phyloP scores from a whole-genome alignment of 2,888 invertebrate species.

The Drosophila subquinaria region DNA sequence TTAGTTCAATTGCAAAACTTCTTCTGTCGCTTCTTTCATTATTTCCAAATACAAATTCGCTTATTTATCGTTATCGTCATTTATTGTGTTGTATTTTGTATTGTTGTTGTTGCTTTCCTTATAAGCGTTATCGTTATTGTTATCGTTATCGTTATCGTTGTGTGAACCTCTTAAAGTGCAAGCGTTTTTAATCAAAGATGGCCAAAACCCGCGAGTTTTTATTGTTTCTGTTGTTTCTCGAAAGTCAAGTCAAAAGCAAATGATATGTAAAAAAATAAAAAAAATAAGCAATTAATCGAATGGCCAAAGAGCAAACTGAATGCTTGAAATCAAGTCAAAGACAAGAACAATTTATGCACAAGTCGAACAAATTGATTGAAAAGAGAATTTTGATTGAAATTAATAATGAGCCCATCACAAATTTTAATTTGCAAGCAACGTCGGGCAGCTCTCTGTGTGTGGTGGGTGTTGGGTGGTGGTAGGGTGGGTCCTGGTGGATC shows the following conservation, averaged over 20 bases:
- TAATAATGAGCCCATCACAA: constrained; percentile 85
- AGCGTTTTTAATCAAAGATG: constrained; percentile 86
- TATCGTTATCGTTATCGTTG: constrained; percentile 39
- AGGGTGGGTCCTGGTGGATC: constrained; percentile 4
- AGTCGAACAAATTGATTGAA: constrained; percentile 10
- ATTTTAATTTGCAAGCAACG: constrained; percentile 75
- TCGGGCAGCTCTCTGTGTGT: constrained; percentile 41
- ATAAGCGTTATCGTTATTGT: constrained; percentile 33
- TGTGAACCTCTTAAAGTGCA: constrained; percentile 70
- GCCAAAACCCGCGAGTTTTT: constrained; percentile 62
- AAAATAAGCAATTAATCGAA: constrained; percentile 2
- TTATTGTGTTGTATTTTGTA: constrained; percentile 18
- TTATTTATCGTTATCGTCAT: constrained; percentile 31
- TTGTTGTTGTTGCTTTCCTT: constrained; percentile 25
- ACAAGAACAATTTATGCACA: constrained; percentile 37
- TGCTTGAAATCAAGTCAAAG: constrained; percentile 34
- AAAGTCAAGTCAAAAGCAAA: constrained; percentile 34
- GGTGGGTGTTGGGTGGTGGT: constrained; percentile 30
- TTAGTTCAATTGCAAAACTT: constrained; percentile 62
- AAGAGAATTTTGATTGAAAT: constrained; percentile 20
- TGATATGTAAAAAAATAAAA: constrained; percentile 19
- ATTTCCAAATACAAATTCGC: constrained; percentile 21
- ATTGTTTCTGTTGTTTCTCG: constrained; percentile 74
- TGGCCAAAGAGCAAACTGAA: constrained; percentile 10
- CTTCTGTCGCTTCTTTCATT: constrained; percentile 59